A percentile compares a stretch with the other conserved stretches of the same genome.
phyloP scores from a whole-genome alignment of 2,797 vertebrate species.

The Sphenopsis melanotis region DNA sequence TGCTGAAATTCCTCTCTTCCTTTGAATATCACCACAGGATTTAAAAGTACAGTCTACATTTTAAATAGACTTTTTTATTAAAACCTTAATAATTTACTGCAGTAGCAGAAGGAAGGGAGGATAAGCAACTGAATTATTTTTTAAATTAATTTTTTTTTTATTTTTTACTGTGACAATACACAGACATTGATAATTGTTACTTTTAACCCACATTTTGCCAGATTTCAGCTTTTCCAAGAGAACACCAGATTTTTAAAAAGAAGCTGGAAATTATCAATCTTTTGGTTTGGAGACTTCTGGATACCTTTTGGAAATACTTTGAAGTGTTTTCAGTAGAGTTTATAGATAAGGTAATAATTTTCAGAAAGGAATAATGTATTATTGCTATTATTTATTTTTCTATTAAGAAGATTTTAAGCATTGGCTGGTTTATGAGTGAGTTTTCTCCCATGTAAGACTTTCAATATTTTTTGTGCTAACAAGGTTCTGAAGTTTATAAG shows the following conservation, averaged over 20 bases:
- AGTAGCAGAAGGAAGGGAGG: background rate
- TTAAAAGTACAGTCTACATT: background rate
- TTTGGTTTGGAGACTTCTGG: background rate
- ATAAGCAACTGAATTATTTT: background rate
- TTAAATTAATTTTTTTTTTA: background rate
- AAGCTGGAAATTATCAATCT: background rate
- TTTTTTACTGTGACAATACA: background rate
- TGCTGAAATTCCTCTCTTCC: background rate
- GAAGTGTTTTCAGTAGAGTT: background rate
- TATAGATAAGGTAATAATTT: background rate
- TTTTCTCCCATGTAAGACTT: background rate
- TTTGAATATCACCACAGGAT: background rate
- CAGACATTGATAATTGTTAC: background rate
- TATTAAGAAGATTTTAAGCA: background rate
- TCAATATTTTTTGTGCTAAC: background rate
- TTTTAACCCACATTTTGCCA: background rate
- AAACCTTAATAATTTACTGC: background rate
- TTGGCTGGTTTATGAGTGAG: background rate
- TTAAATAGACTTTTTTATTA: background rate
- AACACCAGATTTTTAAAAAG: background rate
- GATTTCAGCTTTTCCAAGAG: background rate
- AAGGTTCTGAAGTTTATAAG: background rate
- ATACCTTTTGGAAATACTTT: background rate
- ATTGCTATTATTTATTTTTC: background rate
- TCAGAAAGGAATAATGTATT: background rate